Conservation (phyloP, 2,888 invertebrate species). For the Carabus problematicus region DNA sequence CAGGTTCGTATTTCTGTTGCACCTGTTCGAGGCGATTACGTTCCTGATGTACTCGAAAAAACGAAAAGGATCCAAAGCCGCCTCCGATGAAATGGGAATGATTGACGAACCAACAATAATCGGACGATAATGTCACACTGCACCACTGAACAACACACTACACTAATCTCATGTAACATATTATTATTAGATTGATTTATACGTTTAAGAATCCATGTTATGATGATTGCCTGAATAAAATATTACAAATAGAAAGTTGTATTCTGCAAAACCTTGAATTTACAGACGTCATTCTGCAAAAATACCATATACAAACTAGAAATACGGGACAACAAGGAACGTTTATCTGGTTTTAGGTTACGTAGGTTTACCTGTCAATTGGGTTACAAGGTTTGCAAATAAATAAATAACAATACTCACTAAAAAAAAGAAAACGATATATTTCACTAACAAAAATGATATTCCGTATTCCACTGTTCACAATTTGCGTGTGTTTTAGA, state of each 20-base stretch:
- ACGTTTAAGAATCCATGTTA: too few species aligned
- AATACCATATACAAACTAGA: too few species aligned
- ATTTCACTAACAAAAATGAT: constrained; percentile 43
- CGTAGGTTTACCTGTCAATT: too few species aligned
- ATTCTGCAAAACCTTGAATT: too few species aligned
- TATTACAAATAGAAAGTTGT: too few species aligned
- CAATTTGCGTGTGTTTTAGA: constrained; percentile 12
- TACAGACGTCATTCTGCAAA: too few species aligned
- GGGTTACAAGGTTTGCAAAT: background rate
- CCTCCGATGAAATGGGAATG: constrained; percentile 82
- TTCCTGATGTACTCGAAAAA: constrained; percentile 85
- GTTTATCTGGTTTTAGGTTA: too few species aligned
- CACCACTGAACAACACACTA: too few species aligned
- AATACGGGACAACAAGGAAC: too few species aligned
- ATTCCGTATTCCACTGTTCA: constrained; percentile 26
- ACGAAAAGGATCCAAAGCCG: constrained; percentile 83
- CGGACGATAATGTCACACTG: constrained; percentile 37
- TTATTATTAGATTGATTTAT: too few species aligned
- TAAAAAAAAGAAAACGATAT: constrained; percentile 42
- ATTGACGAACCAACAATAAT: constrained; percentile 75
- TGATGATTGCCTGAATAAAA: too few species aligned
- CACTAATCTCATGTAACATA: too few species aligned
- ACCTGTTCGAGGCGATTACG: constrained; percentile 71
- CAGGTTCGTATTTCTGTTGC: constrained; percentile 73
- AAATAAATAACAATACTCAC: constrained; percentile 29